Evolutionary conservation across 92 coral and sea anemone genomes (phyloP).

Genomic region (Micromussa lordhowensis): DNA sequence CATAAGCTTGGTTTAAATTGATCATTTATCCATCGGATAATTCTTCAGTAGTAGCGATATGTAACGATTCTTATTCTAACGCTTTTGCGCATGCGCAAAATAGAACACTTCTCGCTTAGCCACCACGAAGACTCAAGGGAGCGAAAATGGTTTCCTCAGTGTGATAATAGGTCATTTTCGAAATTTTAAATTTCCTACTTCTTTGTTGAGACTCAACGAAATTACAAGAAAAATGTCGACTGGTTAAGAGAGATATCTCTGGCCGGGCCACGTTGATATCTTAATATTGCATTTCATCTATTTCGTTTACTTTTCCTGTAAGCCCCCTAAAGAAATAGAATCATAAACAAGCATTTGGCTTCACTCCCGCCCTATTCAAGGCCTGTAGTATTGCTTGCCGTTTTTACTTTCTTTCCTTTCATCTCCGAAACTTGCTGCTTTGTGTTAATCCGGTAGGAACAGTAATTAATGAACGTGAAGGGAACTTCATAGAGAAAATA

Average conservation of each 20-base stretch:
- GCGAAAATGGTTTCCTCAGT: background rate
- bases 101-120: slow-evolving; percentile 19
- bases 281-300: background rate
- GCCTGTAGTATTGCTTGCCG: background rate
- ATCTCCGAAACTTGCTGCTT: background rate
- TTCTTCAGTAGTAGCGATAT: slow-evolving; percentile 5
- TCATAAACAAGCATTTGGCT: background rate
- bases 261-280: background rate
- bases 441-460: background rate
- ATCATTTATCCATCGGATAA: slow-evolving; percentile 26
- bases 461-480: background rate
- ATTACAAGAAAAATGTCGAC: background rate
- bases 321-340: background rate
- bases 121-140: slow-evolving; percentile 14
- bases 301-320: background rate
- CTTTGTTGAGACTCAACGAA: background rate
- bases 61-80: slow-evolving; percentile 33
- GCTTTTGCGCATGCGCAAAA: slow-evolving; percentile 63
- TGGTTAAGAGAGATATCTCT: background rate
- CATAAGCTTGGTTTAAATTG: background rate
- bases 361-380: background rate
- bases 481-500: background rate
- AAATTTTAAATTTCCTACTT: background rate
- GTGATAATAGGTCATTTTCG: background rate
- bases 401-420: background rate